phyloP scores from a whole-genome alignment of 2,113 vertebrate genomes.

The Pseudopodoces humilis region DNA sequence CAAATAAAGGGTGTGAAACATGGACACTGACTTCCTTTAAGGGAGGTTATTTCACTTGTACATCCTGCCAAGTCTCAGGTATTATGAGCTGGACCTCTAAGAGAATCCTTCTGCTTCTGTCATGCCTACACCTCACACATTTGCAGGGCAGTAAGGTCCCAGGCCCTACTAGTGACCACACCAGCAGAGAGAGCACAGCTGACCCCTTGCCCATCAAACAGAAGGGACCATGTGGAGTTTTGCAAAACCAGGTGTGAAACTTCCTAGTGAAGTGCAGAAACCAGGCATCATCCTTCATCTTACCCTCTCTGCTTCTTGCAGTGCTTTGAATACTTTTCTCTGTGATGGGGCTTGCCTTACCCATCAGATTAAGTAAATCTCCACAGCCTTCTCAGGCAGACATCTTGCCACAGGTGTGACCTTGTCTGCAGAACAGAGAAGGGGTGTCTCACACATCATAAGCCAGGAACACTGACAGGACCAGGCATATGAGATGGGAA shows the following conservation, averaged over 20 bases:
- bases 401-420: not conserved
- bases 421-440: not conserved
- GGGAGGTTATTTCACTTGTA: not conserved
- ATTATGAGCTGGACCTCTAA: not conserved
- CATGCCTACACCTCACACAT: not conserved
- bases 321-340: not conserved
- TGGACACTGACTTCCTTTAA: not conserved
- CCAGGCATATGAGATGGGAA: rapidly evolving
- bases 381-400: not conserved
- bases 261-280: not conserved
- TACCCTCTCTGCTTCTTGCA: not conserved
- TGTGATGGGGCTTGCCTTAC: not conserved
- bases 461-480: not conserved
- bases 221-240: not conserved
- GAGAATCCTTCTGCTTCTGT: not conserved
- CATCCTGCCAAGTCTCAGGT: not conserved
- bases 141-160: not conserved
- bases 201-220: not conserved
- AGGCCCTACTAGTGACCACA: not conserved
- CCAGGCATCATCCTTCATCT: not conserved
- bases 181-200: not conserved
- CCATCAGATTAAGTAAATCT: not conserved
- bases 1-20: not conserved
- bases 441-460: not conserved
- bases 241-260: not conserved